Conservation (phyloP, 2,113 vertebrate genomes). For the Piaya cayana region DNA sequence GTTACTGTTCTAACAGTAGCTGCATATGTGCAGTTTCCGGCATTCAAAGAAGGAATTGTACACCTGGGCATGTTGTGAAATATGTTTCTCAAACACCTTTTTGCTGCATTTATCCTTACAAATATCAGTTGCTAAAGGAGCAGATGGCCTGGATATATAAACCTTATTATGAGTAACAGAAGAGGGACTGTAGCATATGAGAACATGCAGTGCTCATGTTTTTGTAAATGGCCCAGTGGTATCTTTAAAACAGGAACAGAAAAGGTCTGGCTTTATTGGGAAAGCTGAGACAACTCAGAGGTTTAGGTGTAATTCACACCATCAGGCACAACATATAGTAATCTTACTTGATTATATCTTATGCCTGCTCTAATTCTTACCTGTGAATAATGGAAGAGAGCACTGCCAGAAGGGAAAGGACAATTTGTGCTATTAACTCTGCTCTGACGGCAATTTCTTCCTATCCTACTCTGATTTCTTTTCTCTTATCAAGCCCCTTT, state of each 20-base stretch:
- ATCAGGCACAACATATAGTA: neutral
- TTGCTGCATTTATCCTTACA: neutral
- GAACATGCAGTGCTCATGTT: neutral
- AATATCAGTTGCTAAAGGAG: neutral
- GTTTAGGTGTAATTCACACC: neutral
- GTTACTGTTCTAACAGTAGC: neutral
- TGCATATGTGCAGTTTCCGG: neutral
- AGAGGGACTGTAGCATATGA: neutral
- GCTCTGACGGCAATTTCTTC: neutral
- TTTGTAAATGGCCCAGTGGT: neutral
- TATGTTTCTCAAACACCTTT: neutral
- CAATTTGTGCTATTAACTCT: neutral
- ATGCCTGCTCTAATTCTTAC: neutral
- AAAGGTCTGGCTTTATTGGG: neutral
- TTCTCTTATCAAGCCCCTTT: neutral
- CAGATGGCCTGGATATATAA: neutral
- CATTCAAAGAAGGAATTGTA: neutral
- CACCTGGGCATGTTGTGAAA: neutral
- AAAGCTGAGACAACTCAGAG: neutral
- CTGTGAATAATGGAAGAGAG: neutral
- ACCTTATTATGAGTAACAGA: neutral
- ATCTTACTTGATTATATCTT: neutral
- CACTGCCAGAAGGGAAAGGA: neutral
- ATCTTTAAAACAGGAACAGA: neutral
- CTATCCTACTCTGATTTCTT: neutral